A percentile compares a stretch with the other conserved stretches of the same genome.
Conservation (phyloP, 2,888 invertebrate species). For the Amblyjoppa proteus region DNA sequence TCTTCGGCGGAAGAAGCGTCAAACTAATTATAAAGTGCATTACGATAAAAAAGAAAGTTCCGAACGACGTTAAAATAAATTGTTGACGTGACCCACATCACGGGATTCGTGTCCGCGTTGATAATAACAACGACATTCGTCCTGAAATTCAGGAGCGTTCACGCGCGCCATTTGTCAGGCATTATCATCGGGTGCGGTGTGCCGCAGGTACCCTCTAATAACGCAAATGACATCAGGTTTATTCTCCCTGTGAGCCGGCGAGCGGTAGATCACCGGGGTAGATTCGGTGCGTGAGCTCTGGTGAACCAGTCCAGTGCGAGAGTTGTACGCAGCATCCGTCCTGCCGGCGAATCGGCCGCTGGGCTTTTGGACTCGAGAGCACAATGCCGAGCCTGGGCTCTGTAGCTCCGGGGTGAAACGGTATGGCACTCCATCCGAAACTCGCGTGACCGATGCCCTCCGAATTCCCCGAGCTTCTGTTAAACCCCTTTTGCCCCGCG, state of each 20-base stretch:
- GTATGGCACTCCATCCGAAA: neutral
- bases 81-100: neutral
- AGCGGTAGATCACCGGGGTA: neutral
- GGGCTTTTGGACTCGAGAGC: conserved; percentile 8
- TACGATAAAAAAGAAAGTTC: neutral
- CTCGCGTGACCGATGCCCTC: conserved; percentile 22
- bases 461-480: conserved; percentile 26
- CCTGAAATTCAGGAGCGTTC: neutral
- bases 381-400: neutral
- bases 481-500: neutral
- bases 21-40: too few relatives aligned
- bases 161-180: neutral
- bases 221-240: conserved; percentile 17
- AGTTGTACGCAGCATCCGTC: neutral
- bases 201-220: neutral
- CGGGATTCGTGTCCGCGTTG: neutral
- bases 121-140: neutral
- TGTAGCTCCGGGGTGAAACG: conserved; percentile 13
- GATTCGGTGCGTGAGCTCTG: conserved; percentile 19
- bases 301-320: conserved; percentile 4
- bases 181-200: neutral
- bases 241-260: conserved; percentile 30
- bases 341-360: conserved; percentile 22
- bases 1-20: too few relatives aligned
- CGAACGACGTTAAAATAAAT: neutral